A percentile compares a stretch with the other conserved stretches of the same genome.
These are phyloP conservation scores for Orthonevra nobilis DNA, from an alignment of 2,888 invertebrate genomes.

Conservation along the genomic window DNA sequence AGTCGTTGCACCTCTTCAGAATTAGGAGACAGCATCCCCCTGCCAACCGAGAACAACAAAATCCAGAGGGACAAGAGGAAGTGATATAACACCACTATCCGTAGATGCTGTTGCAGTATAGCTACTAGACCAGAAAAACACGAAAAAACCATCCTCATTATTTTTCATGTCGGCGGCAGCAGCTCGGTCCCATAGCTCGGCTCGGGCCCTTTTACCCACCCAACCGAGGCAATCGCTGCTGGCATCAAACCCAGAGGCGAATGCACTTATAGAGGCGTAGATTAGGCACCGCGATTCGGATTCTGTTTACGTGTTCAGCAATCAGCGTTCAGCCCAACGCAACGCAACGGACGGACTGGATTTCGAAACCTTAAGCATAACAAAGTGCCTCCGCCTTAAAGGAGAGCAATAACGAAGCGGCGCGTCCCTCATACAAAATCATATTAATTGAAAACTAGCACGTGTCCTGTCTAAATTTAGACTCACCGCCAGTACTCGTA, in stretches of 20 bases:
- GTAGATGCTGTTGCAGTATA: conserved; percentile 54
- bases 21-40: conserved; percentile 38
- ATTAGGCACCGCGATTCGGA: conserved; percentile 59
- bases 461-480: conserved; percentile 69
- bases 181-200: conserved; percentile 33
- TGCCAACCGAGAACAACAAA: background rate
- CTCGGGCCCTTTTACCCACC: conserved; percentile 51
- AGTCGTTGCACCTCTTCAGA: conserved; percentile 54
- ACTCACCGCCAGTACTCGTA: conserved; percentile 14
- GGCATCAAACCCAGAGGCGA: conserved; percentile 29
- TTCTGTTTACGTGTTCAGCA: conserved; percentile 60
- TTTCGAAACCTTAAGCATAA: conserved; percentile 69
- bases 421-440: conserved; percentile 66
- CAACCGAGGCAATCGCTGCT: conserved; percentile 28
- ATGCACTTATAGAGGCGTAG: conserved; percentile 47
- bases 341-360: conserved; percentile 61
- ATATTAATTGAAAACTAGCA: conserved; percentile 70
- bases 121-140: conserved; percentile 66
- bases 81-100: conserved; percentile 69
- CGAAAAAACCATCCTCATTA: conserved; percentile 67
- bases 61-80: conserved; percentile 37
- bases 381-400: conserved; percentile 61
- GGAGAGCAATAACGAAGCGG: conserved; percentile 58
- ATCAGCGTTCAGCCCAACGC: too few relatives aligned
- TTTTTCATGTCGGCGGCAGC: conserved; percentile 61